A percentile compares a stretch with the other conserved stretches of the same genome.
Conservation (phyloP, 35 echinoderm and acorn worm species). For the Heliocidaris tuberculata region DNA sequence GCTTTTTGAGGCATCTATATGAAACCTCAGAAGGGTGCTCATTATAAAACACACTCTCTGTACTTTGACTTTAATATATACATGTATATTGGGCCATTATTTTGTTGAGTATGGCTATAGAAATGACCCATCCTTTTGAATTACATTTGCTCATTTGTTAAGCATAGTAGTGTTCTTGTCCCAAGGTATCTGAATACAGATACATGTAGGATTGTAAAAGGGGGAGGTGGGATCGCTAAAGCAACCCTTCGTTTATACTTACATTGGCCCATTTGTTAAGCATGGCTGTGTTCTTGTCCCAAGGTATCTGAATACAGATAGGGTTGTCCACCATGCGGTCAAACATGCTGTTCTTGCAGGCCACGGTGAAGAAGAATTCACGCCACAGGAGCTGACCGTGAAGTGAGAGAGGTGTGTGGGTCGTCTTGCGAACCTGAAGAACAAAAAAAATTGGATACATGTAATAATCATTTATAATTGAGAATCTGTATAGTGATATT, state of each 20-base stretch:
- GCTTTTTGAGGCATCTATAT: no score
- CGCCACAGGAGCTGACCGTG: constrained; percentile 94
- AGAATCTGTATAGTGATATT: no score
- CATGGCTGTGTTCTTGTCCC: constrained; percentile 73
- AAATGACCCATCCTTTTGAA: no score
- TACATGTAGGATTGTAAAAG: no score
- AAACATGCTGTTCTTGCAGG: constrained; percentile 79
- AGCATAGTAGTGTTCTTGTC: neutral
- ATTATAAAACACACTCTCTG: no score
- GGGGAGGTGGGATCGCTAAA: neutral
- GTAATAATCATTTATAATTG: no score
- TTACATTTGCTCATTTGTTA: no score
- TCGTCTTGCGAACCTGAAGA: constrained; percentile 74
- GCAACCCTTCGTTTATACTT: neutral
- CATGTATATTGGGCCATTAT: no score
- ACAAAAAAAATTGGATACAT: neutral
- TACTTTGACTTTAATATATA: no score
- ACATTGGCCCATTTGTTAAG: constrained; percentile 81
- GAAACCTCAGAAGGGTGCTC: no score
- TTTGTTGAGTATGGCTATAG: no score
- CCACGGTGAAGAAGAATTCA: constrained; percentile 94
- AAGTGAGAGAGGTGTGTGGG: constrained; percentile 72
- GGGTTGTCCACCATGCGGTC: constrained; percentile 86
- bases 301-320: constrained; percentile 91
- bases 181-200: neutral